Conservation (phyloP, 2,113 vertebrate species). For the Taurulus bubalis region DNA sequence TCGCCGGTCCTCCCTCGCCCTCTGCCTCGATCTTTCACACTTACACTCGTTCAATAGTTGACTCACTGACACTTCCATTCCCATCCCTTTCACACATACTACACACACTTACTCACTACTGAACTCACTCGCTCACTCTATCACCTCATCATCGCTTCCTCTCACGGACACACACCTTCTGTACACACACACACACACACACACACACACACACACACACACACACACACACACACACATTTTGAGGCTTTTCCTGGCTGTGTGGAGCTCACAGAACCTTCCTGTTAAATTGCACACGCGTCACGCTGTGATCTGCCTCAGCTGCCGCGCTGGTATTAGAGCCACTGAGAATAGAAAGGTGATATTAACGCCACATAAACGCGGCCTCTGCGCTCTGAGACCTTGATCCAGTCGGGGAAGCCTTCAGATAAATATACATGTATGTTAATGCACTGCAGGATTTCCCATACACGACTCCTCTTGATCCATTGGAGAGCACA, state of each 20-base stretch:
- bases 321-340: slow-evolving; percentile 42
- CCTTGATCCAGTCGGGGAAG: slow-evolving; percentile 15
- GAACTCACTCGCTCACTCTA: slow-evolving; percentile 21
- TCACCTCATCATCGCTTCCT: slow-evolving; percentile 6
- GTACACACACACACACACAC: slow-evolving; percentile 21
- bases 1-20: neutral
- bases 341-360: slow-evolving; percentile 59
- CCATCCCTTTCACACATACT: neutral
- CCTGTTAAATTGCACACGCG: slow-evolving; percentile 27
- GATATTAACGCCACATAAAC: slow-evolving; percentile 37
- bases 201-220: slow-evolving; percentile 19
- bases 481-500: neutral
- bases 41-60: slow-evolving; percentile 18
- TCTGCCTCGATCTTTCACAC: slow-evolving; percentile 9
- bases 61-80: slow-evolving; percentile 27
- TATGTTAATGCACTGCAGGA: slow-evolving; percentile 10
- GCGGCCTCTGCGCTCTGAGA: neutral
- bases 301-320: slow-evolving; percentile 47
- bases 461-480: slow-evolving; percentile 28
- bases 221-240: slow-evolving; percentile 21
- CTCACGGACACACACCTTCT: slow-evolving; percentile 20
- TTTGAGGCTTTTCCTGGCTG: slow-evolving; percentile 12
- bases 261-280: slow-evolving; percentile 21
- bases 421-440: neutral
- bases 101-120: slow-evolving; percentile 8